Conservation (phyloP, 2,113 vertebrate species). For the Sturnira hondurensis region DNA sequence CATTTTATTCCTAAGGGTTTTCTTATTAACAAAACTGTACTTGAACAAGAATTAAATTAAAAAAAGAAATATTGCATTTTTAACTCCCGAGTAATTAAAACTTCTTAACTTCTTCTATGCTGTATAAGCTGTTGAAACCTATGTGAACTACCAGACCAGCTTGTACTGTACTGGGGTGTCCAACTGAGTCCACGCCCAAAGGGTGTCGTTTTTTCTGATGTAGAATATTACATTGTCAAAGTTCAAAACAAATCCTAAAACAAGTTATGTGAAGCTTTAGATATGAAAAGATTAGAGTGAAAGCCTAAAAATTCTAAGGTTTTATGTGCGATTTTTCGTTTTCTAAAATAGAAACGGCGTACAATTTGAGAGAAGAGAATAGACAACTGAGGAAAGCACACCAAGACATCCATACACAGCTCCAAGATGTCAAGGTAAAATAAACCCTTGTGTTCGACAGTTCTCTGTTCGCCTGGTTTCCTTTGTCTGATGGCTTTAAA, state of each 20-base stretch:
- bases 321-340: conserved; percentile 28
- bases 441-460: accelerated
- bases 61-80: conserved; percentile 6
- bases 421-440: conserved; percentile 94
- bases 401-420: conserved; percentile 93
- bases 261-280: neutral
- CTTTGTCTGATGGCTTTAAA: neutral
- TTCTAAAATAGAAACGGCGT: conserved; percentile 85
- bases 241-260: neutral
- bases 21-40: neutral
- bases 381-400: conserved; percentile 95
- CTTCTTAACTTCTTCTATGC: neutral
- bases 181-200: neutral
- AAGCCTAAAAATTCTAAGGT: neutral
- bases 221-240: neutral
- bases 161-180: neutral
- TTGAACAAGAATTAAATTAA: too few relatives aligned
- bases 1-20: neutral
- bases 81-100: neutral
- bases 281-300: neutral
- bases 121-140: neutral
- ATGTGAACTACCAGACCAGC: neutral
- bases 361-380: conserved; percentile 94
- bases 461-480: neutral
- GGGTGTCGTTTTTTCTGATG: neutral